A percentile compares a stretch with the other conserved stretches of the same genome.
phyloP scores from a whole-genome alignment of 2,888 invertebrate genomes.

The Zonitis immaculata region DNA sequence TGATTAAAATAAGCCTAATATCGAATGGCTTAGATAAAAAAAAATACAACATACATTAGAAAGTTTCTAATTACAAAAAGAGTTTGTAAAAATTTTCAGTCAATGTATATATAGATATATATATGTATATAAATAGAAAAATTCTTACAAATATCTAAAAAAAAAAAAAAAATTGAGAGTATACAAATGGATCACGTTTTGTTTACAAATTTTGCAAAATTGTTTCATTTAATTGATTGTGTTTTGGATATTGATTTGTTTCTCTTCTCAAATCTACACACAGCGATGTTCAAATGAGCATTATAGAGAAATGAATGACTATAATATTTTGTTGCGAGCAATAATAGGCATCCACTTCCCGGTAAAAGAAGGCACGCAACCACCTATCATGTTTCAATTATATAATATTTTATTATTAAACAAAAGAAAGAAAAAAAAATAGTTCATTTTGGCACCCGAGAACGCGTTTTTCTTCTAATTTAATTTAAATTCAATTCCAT shows the following conservation, averaged over 20 bases:
- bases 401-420: too few species aligned
- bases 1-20: slow-evolving; percentile 30
- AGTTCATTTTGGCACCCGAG: slow-evolving; percentile 51
- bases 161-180: slow-evolving; percentile 32
- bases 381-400: slow-evolving; percentile 39
- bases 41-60: slow-evolving; percentile 39
- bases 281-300: not conserved
- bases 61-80: slow-evolving; percentile 42
- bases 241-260: not conserved
- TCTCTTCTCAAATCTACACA: slow-evolving; percentile 6
- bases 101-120: slow-evolving; percentile 42
- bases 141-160: slow-evolving; percentile 23
- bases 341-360: slow-evolving; percentile 15
- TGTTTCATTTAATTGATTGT: too few species aligned
- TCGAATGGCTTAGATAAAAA: slow-evolving; percentile 45
- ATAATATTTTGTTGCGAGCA: not conserved
- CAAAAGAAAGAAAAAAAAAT: slow-evolving; percentile 4
- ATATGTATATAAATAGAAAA: too few species aligned
- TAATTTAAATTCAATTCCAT: not conserved
- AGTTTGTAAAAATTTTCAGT: slow-evolving; percentile 38
- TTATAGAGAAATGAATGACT: not conserved
- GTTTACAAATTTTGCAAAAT: slow-evolving; percentile 2
- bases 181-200: slow-evolving; percentile 32
- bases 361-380: slow-evolving; percentile 48
- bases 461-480: slow-evolving; percentile 22